Conservation (phyloP, 2,113 vertebrate genomes). For the Gallinago media region DNA sequence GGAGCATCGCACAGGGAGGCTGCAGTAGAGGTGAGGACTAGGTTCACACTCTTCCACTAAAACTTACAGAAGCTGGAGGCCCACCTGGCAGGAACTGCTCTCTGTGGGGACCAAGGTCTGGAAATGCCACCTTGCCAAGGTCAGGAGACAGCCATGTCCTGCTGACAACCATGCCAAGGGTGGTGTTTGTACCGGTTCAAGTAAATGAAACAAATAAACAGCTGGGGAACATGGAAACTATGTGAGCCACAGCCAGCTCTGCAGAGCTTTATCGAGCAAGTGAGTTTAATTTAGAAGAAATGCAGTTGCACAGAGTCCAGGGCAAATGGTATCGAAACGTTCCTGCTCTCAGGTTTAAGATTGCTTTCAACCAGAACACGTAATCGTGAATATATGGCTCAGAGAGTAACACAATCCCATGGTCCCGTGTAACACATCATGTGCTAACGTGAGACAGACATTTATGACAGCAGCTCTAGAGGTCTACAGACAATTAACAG, state of each 20-base stretch:
- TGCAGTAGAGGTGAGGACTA: neutral
- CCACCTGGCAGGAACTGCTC: neutral
- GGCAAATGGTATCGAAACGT: neutral
- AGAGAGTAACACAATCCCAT: neutral
- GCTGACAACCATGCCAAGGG: neutral
- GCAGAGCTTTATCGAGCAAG: neutral
- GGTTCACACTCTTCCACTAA: neutral
- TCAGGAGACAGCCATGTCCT: neutral
- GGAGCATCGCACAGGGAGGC: accelerated
- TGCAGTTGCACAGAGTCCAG: neutral
- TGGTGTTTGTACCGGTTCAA: neutral
- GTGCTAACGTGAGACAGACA: neutral
- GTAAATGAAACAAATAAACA: conserved; percentile 50
- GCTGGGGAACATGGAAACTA: conserved; percentile 56
- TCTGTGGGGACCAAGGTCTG: neutral
- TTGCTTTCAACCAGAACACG: neutral
- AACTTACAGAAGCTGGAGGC: neutral
- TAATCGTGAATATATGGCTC: neutral
- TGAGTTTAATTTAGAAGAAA: conserved; percentile 26
- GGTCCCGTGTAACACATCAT: neutral
- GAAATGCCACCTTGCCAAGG: conserved; percentile 21
- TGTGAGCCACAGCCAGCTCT: conserved; percentile 15
- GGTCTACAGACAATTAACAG: neutral
- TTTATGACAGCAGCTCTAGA: neutral
- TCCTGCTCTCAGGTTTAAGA: neutral